Conservation (phyloP, 92 coral and sea anemone species). For the Paragorgia papillata region DNA sequence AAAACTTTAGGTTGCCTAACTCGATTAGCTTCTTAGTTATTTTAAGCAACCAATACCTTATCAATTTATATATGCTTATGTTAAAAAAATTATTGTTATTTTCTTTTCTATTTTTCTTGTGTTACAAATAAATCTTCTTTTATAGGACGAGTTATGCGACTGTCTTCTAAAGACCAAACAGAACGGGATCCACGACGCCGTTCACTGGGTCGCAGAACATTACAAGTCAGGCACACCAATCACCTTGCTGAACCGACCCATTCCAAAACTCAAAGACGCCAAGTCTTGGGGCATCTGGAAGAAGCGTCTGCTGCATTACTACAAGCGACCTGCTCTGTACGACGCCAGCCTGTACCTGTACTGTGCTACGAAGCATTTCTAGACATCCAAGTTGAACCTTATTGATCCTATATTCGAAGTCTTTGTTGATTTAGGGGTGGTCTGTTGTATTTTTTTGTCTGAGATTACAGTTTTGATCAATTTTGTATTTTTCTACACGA, state of each 20-base stretch:
- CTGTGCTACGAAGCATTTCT: constrained; percentile 78
- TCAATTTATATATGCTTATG: too few relatives aligned
- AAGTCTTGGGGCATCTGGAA: constrained; percentile 76
- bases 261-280: constrained; percentile 75
- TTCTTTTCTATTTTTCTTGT: too few relatives aligned
- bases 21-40: too few relatives aligned
- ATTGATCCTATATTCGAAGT: not conserved
- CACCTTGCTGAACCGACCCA: constrained; percentile 72
- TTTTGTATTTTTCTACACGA: too few relatives aligned
- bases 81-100: too few relatives aligned
- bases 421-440: not conserved
- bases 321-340: constrained; percentile 64
- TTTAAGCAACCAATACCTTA: too few relatives aligned
- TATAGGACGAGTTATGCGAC: constrained; percentile 62
- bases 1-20: too few relatives aligned
- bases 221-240: constrained; percentile 78
- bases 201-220: constrained; percentile 79
- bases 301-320: constrained; percentile 70
- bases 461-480: too few relatives aligned
- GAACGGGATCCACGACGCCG: constrained; percentile 77
- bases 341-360: constrained; percentile 71
- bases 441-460: too few relatives aligned
- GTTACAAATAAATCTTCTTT: too few relatives aligned
- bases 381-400: not conserved
- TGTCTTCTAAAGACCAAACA: constrained; percentile 69